Percentiles rank a stretch among this genome's conserved stretches.
phyloP scores from a whole-genome alignment of 2,797 vertebrate species.

The Esox lucius region DNA sequence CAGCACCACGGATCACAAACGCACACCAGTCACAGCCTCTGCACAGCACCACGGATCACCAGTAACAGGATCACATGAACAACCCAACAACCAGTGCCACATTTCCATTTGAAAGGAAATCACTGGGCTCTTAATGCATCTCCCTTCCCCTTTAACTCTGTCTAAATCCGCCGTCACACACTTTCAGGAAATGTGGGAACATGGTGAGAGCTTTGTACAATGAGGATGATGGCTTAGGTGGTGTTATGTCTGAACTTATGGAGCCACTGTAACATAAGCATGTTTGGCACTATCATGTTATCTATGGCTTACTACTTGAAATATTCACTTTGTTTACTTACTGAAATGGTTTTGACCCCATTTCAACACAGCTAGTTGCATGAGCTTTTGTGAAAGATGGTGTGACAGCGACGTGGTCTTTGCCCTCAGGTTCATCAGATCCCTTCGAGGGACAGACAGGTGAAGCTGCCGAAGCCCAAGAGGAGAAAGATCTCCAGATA shows the following conservation, averaged over 20 bases:
- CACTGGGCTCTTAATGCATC: neutral
- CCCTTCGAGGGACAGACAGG: conserved; percentile 91
- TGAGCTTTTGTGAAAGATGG: no score
- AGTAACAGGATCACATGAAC: conserved; percentile 1
- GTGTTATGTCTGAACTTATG: neutral
- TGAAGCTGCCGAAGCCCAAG: conserved; percentile 97
- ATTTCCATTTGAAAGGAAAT: conserved; percentile 8
- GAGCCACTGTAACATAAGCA: neutral
- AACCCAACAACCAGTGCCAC: neutral
- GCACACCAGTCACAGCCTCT: neutral
- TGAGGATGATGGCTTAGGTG: neutral
- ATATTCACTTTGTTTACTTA: no score
- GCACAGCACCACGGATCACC: no score
- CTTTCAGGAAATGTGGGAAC: neutral
- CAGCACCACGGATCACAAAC: neutral
- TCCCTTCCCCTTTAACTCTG: neutral
- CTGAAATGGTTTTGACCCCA: no score
- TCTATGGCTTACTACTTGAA: no score
- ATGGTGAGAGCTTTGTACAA: neutral
- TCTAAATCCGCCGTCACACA: neutral
- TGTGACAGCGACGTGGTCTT: conserved; percentile 3
- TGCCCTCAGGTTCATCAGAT: conserved; percentile 82
- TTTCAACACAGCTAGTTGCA: no score
- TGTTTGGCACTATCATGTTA: no score
- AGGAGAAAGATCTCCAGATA: conserved; percentile 99